Conservation (phyloP, 2,797 vertebrate species). For the Balearica regulorum region DNA sequence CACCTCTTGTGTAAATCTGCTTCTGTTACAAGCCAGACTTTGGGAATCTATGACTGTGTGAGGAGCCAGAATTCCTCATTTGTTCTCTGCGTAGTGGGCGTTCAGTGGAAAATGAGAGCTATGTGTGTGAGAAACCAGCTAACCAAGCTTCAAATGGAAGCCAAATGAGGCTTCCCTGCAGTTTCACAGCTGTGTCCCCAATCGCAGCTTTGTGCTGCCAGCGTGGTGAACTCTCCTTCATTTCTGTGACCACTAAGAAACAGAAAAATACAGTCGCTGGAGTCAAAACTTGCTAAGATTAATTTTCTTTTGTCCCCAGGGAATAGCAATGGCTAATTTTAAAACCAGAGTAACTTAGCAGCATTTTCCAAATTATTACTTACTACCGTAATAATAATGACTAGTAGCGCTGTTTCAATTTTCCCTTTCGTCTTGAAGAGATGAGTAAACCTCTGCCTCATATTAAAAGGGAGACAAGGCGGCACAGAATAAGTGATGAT, state of each 20-base stretch:
- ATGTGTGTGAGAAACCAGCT: conserved; percentile 29
- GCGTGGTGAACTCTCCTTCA: neutral
- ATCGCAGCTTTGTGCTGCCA: conserved; percentile 1
- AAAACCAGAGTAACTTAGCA: neutral
- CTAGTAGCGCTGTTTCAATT: neutral
- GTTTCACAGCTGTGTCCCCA: conserved; percentile 42
- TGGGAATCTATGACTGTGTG: neutral
- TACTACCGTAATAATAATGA: neutral
- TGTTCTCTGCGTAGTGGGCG: conserved; percentile 22
- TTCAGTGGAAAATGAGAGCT: conserved; percentile 44
- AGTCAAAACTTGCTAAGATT: neutral
- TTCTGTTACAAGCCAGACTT: neutral
- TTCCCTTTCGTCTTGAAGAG: neutral
- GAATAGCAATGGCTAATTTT: conserved; percentile 10
- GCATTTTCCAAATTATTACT: neutral
- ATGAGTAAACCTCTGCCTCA: neutral
- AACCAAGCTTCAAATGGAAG: conserved; percentile 57
- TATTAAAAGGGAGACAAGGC: neutral
- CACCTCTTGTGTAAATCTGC: neutral
- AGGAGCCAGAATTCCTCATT: conserved; percentile 43
- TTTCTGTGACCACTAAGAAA: conserved; percentile 14
- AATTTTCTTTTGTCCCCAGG: neutral
- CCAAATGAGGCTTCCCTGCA: conserved; percentile 47
- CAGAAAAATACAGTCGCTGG: neutral
- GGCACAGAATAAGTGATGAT: neutral